phyloP scores from a whole-genome alignment of 37 sponge, comb jelly and placozoan genomes.

The Diacarnus erythraeanus region DNA sequence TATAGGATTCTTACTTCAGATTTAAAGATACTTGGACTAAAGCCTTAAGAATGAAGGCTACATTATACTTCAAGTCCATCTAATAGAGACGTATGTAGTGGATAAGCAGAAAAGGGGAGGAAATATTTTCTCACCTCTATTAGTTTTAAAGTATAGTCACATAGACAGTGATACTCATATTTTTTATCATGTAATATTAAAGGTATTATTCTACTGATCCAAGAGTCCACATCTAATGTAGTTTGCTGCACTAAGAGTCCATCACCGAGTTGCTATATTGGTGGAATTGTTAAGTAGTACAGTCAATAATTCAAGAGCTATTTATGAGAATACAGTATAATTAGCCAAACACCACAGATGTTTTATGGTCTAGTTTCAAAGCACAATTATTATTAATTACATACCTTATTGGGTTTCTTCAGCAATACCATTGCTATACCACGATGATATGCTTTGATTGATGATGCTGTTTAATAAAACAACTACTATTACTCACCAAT shows the following conservation, averaged over 20 bases:
- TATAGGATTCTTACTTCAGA: neutral
- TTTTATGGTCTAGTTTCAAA: too few relatives aligned
- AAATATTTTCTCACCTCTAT: neutral
- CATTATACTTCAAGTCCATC: neutral
- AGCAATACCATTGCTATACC: neutral
- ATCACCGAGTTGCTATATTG: neutral
- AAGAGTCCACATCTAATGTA: constrained; percentile 17
- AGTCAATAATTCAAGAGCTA: neutral
- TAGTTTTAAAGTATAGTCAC: neutral
- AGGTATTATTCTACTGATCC: neutral
- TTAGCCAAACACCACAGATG: too few relatives aligned
- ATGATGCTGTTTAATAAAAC: neutral
- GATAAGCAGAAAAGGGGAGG: neutral
- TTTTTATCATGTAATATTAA: neutral
- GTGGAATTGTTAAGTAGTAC: too few relatives aligned
- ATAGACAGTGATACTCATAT: neutral
- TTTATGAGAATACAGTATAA: neutral
- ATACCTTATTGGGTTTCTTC: neutral
- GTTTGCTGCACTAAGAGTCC: neutral
- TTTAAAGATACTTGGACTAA: neutral
- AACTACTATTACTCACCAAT: too few relatives aligned
- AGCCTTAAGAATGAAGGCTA: neutral
- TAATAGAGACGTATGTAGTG: neutral
- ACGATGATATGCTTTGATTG: neutral
- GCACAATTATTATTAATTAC: neutral